These are phyloP conservation scores for Hymenochirus boettgeri DNA, from an alignment of 2,113 vertebrate species.

Conservation along the genomic window DNA sequence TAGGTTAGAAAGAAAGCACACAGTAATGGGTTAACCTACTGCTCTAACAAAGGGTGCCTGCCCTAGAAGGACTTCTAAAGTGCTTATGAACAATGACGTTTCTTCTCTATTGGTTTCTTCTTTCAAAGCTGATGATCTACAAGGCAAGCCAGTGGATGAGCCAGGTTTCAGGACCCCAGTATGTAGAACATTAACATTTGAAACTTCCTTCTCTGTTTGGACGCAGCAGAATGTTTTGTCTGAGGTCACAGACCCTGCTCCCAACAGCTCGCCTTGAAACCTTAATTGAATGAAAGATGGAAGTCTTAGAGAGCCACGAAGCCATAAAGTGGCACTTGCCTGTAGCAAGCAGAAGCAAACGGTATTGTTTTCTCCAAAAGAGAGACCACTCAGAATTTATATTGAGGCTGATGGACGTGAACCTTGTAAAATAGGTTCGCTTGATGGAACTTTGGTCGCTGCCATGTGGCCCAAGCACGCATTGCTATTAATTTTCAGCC, in stretches of 20 bases:
- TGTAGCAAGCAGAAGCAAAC: conserved; percentile 36
- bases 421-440: conserved; percentile 37
- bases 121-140: conserved; percentile 20
- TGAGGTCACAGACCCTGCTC: conserved; percentile 72
- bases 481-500: neutral
- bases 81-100: conserved; percentile 70
- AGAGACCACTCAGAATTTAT: conserved; percentile 25
- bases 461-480: neutral
- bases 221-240: conserved; percentile 70
- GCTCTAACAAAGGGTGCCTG: conserved; percentile 64
- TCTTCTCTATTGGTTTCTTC: conserved; percentile 49
- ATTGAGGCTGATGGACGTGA: conserved; percentile 21
- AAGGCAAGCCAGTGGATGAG: conserved; percentile 47
- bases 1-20: conserved; percentile 27
- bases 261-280: conserved; percentile 69
- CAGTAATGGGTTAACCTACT: conserved; percentile 44
- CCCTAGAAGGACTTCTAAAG: conserved; percentile 66
- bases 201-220: conserved; percentile 62
- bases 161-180: conserved; percentile 53
- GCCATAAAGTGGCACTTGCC: conserved; percentile 44
- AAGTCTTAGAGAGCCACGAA: conserved; percentile 63
- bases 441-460: conserved; percentile 23
- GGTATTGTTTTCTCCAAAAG: conserved; percentile 38
- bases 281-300: conserved; percentile 84
- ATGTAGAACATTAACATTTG: conserved; percentile 70